Conservation (phyloP, 2,797 vertebrate genomes). For the Manis crassicaudata region DNA sequence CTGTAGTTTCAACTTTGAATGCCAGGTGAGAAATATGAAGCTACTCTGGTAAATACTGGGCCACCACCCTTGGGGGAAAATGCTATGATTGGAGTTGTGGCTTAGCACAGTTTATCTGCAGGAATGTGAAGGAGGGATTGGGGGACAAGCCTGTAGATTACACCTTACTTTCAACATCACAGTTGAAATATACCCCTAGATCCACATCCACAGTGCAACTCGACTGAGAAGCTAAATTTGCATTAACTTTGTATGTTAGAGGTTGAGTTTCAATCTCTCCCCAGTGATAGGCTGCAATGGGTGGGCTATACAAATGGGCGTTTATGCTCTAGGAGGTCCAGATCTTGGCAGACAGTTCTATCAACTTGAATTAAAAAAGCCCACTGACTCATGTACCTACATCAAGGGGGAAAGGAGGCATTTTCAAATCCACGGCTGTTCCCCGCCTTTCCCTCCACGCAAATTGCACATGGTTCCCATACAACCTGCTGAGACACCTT, state of each 20-base stretch:
- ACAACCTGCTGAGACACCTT: not conserved
- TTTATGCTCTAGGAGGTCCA: not conserved
- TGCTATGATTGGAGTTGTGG: not conserved
- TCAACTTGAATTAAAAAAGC: not conserved
- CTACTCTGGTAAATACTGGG: not conserved
- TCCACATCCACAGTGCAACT: not conserved
- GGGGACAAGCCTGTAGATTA: not conserved
- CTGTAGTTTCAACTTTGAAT: not conserved
- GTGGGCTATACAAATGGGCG: not conserved
- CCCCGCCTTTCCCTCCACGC: not conserved
- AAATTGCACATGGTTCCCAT: not conserved
- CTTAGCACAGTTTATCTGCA: not conserved
- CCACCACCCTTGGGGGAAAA: not conserved
- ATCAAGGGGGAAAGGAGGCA: not conserved
- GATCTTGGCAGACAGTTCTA: not conserved
- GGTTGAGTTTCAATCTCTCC: slow-evolving; percentile 17
- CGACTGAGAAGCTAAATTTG: not conserved
- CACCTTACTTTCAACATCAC: not conserved
- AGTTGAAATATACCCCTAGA: not conserved
- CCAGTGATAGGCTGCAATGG: not conserved
- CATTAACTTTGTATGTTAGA: slow-evolving; percentile 40
- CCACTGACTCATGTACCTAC: not conserved
- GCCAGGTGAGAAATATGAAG: slow-evolving; percentile 17
- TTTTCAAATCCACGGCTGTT: not conserved
- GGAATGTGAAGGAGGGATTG: not conserved